phyloP scores from a whole-genome alignment of 1,140 invertebrate genomes.

The Trichomalopsis sarcophagae region DNA sequence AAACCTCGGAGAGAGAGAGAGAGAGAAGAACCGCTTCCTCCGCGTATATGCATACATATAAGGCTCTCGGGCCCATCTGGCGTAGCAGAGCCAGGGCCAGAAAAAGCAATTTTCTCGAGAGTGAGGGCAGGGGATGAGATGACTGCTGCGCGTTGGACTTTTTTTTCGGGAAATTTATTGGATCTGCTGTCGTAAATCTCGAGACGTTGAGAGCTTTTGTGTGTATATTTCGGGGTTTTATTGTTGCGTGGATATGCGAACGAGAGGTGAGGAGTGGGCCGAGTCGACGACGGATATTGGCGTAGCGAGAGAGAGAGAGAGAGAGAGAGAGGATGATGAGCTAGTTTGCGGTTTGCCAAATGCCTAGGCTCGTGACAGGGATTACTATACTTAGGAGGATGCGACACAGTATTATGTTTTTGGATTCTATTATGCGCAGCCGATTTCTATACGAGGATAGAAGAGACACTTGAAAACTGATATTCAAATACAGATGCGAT shows the following conservation, averaged over 20 bases:
- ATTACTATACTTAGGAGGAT: background rate
- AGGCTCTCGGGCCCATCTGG: background rate
- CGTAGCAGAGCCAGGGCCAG: background rate
- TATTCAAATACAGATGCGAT: too few relatives aligned
- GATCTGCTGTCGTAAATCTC: conserved; percentile 6
- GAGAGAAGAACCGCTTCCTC: conserved; percentile 7
- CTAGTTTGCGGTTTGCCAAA: conserved; percentile 2
- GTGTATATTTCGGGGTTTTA: too few relatives aligned
- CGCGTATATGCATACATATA: background rate
- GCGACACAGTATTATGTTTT: too few relatives aligned
- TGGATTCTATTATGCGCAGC: too few relatives aligned
- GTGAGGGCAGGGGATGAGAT: background rate
- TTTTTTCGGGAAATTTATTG: conserved; percentile 31
- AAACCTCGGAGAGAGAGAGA: conserved; percentile 26
- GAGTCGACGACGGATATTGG: background rate
- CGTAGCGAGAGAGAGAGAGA: background rate
- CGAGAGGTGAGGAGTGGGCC: background rate
- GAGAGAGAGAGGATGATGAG: background rate
- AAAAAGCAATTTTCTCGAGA: conserved; percentile 38
- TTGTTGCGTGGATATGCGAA: too few relatives aligned
- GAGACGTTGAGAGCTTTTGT: background rate
- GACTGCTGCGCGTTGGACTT: background rate
- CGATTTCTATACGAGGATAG: too few relatives aligned
- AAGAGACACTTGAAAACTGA: too few relatives aligned
- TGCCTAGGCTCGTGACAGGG: background rate